Percentiles rank a stretch among this genome's conserved stretches.
phyloP scores from a whole-genome alignment of 1,140 invertebrate species.

The Sarcophaga peregrina region DNA sequence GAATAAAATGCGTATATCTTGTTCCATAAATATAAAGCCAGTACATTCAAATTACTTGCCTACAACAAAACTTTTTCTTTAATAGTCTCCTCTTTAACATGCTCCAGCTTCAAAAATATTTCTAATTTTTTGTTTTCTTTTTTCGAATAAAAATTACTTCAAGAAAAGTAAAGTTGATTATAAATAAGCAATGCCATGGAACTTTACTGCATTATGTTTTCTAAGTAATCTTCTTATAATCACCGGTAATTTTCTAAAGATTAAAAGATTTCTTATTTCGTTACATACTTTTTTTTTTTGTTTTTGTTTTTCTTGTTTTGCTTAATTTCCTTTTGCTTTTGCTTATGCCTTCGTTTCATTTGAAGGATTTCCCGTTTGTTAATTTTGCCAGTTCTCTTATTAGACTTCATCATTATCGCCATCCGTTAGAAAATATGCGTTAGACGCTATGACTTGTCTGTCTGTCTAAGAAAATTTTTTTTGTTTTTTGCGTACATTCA shows the following conservation, averaged over 20 bases:
- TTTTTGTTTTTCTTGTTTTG: not conserved
- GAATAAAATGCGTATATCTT: too few species aligned
- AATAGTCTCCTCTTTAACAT: too few species aligned
- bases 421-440: not conserved
- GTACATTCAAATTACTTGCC: too few species aligned
- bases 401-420: not conserved
- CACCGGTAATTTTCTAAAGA: conserved; percentile 9
- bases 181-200: too few species aligned
- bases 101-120: too few species aligned
- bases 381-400: not conserved
- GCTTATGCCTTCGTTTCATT: not conserved
- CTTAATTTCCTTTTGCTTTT: not conserved
- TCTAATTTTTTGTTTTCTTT: too few species aligned
- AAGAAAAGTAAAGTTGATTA: too few species aligned
- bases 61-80: too few species aligned
- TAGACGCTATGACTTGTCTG: not conserved
- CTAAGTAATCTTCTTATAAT: conserved; percentile 2
- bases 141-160: too few species aligned
- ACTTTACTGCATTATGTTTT: not conserved
- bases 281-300: not conserved
- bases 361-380: too few species aligned
- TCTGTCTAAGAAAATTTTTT: not conserved
- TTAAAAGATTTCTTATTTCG: not conserved
- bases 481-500: too few species aligned
- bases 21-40: too few species aligned